phyloP scores from a whole-genome alignment of 1,140 invertebrate genomes.

The Caenorhabditis inopinata region DNA sequence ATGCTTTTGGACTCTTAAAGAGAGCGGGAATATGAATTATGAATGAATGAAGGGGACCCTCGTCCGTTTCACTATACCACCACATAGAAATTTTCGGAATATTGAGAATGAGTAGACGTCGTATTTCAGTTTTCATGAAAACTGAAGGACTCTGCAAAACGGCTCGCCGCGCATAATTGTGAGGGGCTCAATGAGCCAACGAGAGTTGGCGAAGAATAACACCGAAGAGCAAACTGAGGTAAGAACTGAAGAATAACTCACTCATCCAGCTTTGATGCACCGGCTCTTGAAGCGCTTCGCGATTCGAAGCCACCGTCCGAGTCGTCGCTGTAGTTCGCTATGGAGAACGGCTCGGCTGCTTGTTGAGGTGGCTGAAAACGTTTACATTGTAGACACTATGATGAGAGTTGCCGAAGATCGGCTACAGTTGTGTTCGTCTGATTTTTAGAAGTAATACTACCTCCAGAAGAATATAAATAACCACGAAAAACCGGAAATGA shows the following conservation, averaged over 20 bases:
- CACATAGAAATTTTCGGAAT: slow-evolving; percentile 14
- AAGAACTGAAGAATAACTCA: neutral
- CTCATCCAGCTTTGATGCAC: neutral
- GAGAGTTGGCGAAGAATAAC: neutral
- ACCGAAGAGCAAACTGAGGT: neutral
- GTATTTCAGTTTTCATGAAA: too few species aligned
- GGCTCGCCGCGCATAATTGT: slow-evolving; percentile 26
- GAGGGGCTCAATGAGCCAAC: slow-evolving; percentile 12
- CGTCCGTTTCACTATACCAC: neutral
- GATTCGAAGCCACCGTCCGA: neutral
- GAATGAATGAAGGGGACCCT: neutral
- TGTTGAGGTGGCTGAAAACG: neutral
- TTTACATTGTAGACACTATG: too few species aligned
- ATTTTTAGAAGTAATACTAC: too few species aligned
- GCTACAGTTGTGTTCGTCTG: too few species aligned
- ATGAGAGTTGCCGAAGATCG: too few species aligned
- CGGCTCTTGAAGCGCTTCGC: neutral
- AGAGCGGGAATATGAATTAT: neutral
- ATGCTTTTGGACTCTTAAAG: neutral
- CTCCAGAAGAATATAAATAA: too few species aligned
- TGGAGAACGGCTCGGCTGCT: neutral
- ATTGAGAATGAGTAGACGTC: slow-evolving; percentile 11
- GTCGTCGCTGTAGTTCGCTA: neutral
- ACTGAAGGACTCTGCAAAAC: slow-evolving; percentile 22
- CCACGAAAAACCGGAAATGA: too few species aligned